These are phyloP conservation scores for Drosophila tanythrix DNA, from an alignment of 2,888 invertebrate genomes.

Conservation along the genomic window DNA sequence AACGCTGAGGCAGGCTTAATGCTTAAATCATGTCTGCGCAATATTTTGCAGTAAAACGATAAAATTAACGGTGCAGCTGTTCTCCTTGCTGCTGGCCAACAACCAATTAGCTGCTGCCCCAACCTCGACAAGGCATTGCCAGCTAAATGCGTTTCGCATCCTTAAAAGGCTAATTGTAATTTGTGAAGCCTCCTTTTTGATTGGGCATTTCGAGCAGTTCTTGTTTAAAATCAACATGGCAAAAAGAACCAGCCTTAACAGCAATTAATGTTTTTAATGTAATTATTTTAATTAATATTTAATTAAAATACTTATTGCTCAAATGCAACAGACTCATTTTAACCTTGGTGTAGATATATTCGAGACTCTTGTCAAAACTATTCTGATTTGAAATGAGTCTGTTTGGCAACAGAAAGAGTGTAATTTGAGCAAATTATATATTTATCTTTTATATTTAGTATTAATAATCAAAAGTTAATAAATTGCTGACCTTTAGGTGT, in stretches of 20 bases:
- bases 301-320: not conserved
- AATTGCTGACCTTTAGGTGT: not conserved
- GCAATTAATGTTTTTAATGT: not conserved
- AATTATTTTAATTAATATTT: not conserved
- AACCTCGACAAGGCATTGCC: not conserved
- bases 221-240: not conserved
- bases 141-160: conserved; percentile 1
- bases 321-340: not conserved
- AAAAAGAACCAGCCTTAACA: not conserved
- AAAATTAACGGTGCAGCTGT: conserved; percentile 36
- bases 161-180: conserved; percentile 62
- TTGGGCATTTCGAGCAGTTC: not conserved
- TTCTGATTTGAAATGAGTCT: not conserved
- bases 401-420: not conserved
- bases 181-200: conserved; percentile 26
- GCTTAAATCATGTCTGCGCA: conserved; percentile 62
- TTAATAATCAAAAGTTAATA: not conserved
- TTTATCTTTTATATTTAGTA: not conserved
- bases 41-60: conserved; percentile 45
- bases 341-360: not conserved
- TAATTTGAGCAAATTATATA: not conserved
- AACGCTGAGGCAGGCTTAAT: conserved; percentile 56
- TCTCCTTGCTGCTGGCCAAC: conserved; percentile 2
- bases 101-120: conserved; percentile 20
- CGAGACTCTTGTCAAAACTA: not conserved